Evolutionary conservation across 2,888 invertebrate genomes (phyloP).

Genomic region (Orthosia gracilis): DNA sequence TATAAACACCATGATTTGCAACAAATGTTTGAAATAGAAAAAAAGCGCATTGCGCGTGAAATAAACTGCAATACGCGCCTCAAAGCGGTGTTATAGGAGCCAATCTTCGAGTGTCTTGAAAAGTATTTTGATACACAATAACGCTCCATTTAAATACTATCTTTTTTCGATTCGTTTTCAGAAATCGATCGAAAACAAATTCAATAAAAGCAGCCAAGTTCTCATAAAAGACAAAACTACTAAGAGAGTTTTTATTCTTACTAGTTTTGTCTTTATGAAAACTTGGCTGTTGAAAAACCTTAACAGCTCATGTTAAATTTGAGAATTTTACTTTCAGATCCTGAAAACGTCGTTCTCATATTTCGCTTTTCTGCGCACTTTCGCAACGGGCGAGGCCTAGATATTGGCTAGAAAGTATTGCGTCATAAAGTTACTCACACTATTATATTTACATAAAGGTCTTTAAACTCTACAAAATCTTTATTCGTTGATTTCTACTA

Average conservation of each 20-base stretch:
- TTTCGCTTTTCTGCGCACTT: conserved; percentile 54
- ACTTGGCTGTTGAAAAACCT: neutral
- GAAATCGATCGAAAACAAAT: neutral
- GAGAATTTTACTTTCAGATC: conserved; percentile 45
- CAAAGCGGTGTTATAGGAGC: neutral
- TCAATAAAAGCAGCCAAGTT: no score
- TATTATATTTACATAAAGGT: neutral
- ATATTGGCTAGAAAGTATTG: neutral
- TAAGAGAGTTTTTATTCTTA: no score
- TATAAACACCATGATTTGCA: neutral
- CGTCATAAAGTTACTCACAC: neutral
- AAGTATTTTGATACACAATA: neutral
- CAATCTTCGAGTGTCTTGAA: neutral
- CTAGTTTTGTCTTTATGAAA: neutral
- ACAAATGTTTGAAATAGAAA: neutral
- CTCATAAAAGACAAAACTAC: no score
- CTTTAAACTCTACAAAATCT: neutral
- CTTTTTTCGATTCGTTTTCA: no score
- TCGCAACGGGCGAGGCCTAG: neutral
- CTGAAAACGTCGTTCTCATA: conserved; percentile 50
- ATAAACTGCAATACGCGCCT: no score
- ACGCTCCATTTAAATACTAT: neutral
- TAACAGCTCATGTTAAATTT: neutral
- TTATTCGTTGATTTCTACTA: neutral
- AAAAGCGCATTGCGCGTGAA: no score